Conservation (phyloP, 2,797 vertebrate species). For the Spheniscus humboldti region DNA sequence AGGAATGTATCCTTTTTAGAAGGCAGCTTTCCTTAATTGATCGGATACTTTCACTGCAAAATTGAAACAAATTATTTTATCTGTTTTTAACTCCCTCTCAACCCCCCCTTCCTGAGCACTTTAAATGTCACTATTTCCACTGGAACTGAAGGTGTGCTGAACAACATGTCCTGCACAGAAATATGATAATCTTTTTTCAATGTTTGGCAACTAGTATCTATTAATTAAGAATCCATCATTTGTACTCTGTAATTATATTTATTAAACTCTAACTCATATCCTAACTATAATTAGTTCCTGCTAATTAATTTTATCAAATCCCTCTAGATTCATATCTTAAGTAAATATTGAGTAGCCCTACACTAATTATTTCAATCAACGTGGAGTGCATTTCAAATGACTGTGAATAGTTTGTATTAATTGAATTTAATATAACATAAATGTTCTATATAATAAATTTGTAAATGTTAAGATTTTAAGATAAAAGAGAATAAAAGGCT, state of each 20-base stretch:
- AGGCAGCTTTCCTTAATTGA: neutral
- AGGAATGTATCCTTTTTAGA: neutral
- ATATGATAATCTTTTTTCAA: constrained; percentile 71
- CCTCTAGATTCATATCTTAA: constrained; percentile 79
- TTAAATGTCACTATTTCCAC: constrained; percentile 37
- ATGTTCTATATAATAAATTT: constrained; percentile 68
- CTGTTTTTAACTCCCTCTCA: neutral
- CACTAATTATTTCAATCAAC: constrained; percentile 80
- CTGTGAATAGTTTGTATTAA: constrained; percentile 72
- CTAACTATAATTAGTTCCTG: constrained; percentile 81
- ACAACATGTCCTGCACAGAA: constrained; percentile 70
- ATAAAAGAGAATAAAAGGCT: constrained; percentile 34
- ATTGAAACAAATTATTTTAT: constrained; percentile 36
- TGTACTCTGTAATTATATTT: constrained; percentile 80
- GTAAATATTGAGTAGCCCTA: constrained; percentile 83
- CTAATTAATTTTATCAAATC: constrained; percentile 83
- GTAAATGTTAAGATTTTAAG: constrained; percentile 55
- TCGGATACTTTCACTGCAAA: neutral
- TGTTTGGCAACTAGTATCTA: constrained; percentile 77
- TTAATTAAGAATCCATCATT: constrained; percentile 78
- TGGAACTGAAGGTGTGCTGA: constrained; percentile 51
- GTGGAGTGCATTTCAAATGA: constrained; percentile 74
- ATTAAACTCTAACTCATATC: constrained; percentile 80
- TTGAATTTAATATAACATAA: constrained; percentile 74
- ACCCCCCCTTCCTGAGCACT: neutral